phyloP scores from a whole-genome alignment of 1,140 invertebrate species.

The Habropoda laboriosa region DNA sequence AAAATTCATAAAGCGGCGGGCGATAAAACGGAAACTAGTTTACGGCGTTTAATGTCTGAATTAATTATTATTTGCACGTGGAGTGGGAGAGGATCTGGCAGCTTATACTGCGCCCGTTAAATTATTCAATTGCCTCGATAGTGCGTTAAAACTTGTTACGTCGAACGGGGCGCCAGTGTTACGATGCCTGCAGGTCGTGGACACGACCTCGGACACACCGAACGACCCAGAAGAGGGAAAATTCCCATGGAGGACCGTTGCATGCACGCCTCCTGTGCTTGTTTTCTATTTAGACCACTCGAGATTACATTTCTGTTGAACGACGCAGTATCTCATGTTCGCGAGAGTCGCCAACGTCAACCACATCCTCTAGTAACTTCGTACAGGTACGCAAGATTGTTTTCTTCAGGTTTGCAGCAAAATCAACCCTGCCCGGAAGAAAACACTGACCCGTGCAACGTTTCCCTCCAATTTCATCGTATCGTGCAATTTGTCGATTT shows the following conservation, averaged over 20 bases:
- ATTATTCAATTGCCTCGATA: slow-evolving; percentile 31
- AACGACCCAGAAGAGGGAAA: not conserved
- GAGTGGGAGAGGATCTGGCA: not conserved
- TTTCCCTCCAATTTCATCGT: too few relatives aligned
- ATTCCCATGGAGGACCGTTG: not conserved
- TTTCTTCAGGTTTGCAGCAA: not conserved
- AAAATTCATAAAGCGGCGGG: not conserved
- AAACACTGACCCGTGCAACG: too few relatives aligned
- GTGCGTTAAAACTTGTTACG: slow-evolving; percentile 36
- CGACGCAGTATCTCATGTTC: too few relatives aligned
- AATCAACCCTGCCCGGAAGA: too few relatives aligned
- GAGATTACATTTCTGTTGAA: not conserved
- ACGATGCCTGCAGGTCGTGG: not conserved
- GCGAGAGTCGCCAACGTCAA: not conserved
- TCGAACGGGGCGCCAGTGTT: not conserved
- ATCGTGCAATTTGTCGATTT: too few relatives aligned
- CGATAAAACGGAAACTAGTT: slow-evolving; percentile 30
- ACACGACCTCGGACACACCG: not conserved
- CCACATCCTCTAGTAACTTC: not conserved
- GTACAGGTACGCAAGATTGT: too few relatives aligned
- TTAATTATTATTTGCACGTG: slow-evolving; percentile 13
- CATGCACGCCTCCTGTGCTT: too few relatives aligned
- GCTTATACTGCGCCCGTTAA: not conserved
- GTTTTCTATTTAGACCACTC: not conserved
- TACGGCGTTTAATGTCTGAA: slow-evolving; percentile 33